These are phyloP conservation scores for Drosophila mercatorum DNA, from an alignment of 2,888 invertebrate genomes.

Conservation along the genomic window DNA sequence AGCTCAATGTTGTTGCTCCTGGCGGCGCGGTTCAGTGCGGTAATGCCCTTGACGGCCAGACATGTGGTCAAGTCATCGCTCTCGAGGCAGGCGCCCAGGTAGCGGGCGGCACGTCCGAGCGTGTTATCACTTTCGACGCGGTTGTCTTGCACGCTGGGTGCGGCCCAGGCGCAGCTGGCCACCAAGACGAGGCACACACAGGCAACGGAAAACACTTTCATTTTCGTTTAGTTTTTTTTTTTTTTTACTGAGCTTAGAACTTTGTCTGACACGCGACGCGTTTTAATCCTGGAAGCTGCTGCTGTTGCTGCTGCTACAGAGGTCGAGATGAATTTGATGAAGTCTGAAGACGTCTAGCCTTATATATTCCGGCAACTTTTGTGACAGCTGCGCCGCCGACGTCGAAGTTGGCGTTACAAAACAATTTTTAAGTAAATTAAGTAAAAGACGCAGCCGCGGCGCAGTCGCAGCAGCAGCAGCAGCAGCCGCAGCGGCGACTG, in stretches of 20 bases:
- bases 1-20: constrained; percentile 86
- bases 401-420: constrained; percentile 72
- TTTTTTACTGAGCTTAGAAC: neutral
- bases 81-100: constrained; percentile 84
- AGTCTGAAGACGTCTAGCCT: constrained; percentile 81
- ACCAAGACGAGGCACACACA: constrained; percentile 74
- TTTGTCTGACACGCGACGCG: constrained; percentile 45
- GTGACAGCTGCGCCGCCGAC: constrained; percentile 51
- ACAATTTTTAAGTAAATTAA: constrained; percentile 74
- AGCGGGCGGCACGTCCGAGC: constrained; percentile 82
- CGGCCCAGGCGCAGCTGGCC: constrained; percentile 79
- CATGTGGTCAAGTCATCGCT: constrained; percentile 86
- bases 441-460: constrained; percentile 53
- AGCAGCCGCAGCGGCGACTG: constrained; percentile 44
- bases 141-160: constrained; percentile 83
- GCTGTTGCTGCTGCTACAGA: constrained; percentile 64
- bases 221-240: constrained; percentile 62
- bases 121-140: constrained; percentile 85
- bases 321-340: constrained; percentile 84
- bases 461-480: neutral
- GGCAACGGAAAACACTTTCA: constrained; percentile 82
- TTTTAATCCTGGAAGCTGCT: constrained; percentile 58
- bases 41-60: constrained; percentile 87
- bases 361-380: constrained; percentile 82
- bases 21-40: constrained; percentile 86